These are phyloP conservation scores for Picus viridis DNA, from an alignment of 2,797 vertebrate species.

Conservation along the genomic window DNA sequence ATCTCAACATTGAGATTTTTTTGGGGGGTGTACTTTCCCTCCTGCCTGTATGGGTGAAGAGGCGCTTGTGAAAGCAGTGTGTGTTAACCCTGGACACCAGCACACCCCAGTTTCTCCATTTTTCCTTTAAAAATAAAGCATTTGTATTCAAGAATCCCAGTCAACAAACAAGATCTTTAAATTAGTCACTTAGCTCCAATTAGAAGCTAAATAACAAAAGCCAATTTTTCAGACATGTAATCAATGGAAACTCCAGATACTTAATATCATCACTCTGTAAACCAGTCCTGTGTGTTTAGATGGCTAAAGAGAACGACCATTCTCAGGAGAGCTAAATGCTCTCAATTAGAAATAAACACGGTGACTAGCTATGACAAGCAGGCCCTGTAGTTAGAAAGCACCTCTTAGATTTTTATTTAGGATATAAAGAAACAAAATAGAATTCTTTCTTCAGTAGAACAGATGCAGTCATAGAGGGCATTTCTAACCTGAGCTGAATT, in stretches of 20 bases:
- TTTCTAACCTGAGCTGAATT: background rate
- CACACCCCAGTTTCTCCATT: background rate
- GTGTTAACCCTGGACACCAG: background rate
- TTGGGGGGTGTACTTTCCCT: no score
- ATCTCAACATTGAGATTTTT: no score
- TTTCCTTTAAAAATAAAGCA: background rate
- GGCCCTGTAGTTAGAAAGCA: background rate
- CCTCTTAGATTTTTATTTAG: background rate
- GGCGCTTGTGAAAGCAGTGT: no score
- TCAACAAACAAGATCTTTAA: background rate
- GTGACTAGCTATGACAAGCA: background rate
- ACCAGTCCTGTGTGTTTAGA: background rate
- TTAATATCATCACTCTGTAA: slow-evolving; percentile 5
- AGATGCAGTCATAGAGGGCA: background rate
- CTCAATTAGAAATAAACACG: slow-evolving; percentile 4
- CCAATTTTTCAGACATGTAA: slow-evolving; percentile 23
- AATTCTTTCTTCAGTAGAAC: background rate
- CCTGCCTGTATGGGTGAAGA: no score
- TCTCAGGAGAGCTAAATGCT: slow-evolving; percentile 34
- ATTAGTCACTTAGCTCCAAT: background rate
- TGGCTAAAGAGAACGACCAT: background rate
- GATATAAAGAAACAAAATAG: background rate
- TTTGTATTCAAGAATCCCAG: background rate
- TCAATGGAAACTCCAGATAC: slow-evolving; percentile 34
- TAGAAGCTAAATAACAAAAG: background rate